Base-by-base conservation (phyloP, 2,113 vertebrate genomes). In the Guaruba guarouba region DNA sequence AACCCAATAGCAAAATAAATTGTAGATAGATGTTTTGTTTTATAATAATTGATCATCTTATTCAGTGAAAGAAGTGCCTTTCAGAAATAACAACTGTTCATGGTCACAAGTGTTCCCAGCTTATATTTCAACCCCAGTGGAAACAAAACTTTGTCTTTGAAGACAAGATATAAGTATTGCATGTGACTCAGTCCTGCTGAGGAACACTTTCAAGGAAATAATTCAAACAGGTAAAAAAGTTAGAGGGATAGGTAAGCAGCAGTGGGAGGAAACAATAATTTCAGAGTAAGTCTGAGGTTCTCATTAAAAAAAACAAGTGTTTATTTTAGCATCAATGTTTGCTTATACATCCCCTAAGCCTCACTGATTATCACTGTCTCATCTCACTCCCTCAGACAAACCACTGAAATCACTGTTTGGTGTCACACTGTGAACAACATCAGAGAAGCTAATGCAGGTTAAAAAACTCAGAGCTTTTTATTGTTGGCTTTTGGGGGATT, bases 141-240 rank as follows among this genome's bases (percentile, higher is more conserved):
- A 87, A 95, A 84, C 23, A 79, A 92, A 71, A 71, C 37, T 90
- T 88, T 52, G 39, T 78, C 78, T 91, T 91, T 78, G 92, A 93
- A 37, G 22, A 79, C 41, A 84, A 67, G 31, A 61, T 14, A 90
- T 84, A 95, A 89, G 75, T 91, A 89, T 73, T 89, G 17, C 44
- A 92, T 91, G 55, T 73, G 41, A 75, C 31, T 92, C 22, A 62
- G 43, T 71, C 76, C 73, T 88, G 37, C 83, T 82, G 66, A 94
- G 68, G 43, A 91, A 51, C 25, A 44, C 8, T 94, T 96, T 89
- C 48, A 92, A 89, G 20, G 29, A 97, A 89, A 86, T 75, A 84
- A 88, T 33, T 64, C 3, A 37, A 81, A 77, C 20, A 69, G 44
- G 59, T 37, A 48, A 88, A 79, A 83, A 94, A 86, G 1, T 35